Percentiles rank a stretch among this genome's conserved stretches.
phyloP scores from a whole-genome alignment of 2,797 vertebrate genomes.

The Orientallactaga sibirica region DNA sequence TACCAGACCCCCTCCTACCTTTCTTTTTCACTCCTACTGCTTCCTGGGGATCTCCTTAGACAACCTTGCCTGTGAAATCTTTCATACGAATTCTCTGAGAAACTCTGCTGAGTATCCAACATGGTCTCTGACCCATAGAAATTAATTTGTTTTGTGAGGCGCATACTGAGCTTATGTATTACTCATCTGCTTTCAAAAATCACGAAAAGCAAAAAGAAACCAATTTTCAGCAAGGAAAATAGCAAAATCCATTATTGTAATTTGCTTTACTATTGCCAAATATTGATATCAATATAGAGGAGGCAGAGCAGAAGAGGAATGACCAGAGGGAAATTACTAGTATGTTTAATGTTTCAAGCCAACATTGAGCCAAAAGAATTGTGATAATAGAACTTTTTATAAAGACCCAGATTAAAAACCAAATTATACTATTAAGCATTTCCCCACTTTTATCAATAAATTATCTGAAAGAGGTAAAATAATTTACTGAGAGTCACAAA shows the following conservation, averaged over 20 bases:
- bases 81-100: not conserved
- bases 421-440: slow-evolving; percentile 12
- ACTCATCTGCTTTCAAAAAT: slow-evolving; percentile 26
- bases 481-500: slow-evolving; percentile 9
- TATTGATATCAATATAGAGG: not conserved
- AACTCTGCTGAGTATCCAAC: not conserved
- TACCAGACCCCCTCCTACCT: not conserved
- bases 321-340: slow-evolving; percentile 31
- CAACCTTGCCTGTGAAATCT: not conserved
- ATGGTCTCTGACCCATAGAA: too few species aligned
- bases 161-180: slow-evolving; percentile 14
- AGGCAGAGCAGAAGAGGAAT: not conserved
- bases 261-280: slow-evolving; percentile 46
- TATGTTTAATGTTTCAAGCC: slow-evolving; percentile 58
- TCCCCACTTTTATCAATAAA: slow-evolving; percentile 13
- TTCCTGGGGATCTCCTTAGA: not conserved
- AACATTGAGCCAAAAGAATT: slow-evolving; percentile 54
- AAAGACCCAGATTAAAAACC: slow-evolving; percentile 34
- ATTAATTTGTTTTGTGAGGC: not conserved
- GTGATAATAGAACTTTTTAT: not conserved
- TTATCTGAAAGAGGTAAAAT: slow-evolving; percentile 27
- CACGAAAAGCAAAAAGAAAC: slow-evolving; percentile 26
- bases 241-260: slow-evolving; percentile 30
- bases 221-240: slow-evolving; percentile 42
- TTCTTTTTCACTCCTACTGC: not conserved